These are phyloP conservation scores for Melanostoma mellinum DNA, from an alignment of 2,888 invertebrate genomes.

Conservation along the genomic window DNA sequence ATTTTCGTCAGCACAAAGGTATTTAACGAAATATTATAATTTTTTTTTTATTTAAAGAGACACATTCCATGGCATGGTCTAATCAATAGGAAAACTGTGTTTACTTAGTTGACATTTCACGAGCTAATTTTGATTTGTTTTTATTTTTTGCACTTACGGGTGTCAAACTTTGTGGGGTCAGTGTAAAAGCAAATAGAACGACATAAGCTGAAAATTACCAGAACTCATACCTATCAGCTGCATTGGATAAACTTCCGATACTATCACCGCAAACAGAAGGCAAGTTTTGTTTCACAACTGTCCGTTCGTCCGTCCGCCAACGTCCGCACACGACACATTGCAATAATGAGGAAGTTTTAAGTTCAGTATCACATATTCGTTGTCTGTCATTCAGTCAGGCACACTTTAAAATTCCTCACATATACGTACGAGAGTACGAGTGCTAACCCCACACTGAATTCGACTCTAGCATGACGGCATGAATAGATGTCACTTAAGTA, in stretches of 20 bases:
- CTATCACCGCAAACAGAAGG: conserved; percentile 52
- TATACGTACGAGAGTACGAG: background rate
- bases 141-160: background rate
- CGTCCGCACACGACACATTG: conserved; percentile 57
- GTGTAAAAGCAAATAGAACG: conserved; percentile 54
- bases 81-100: too few relatives aligned
- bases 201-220: conserved; percentile 59
- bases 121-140: background rate
- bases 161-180: conserved; percentile 13
- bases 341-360: conserved; percentile 72
- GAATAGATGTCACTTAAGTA: conserved; percentile 72
- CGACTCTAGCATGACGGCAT: conserved; percentile 64
- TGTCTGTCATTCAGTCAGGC: conserved; percentile 53
- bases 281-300: conserved; percentile 56
- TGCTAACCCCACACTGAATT: conserved; percentile 47
- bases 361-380: conserved; percentile 43
- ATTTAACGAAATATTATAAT: too few relatives aligned
- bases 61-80: too few relatives aligned
- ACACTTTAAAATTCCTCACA: conserved; percentile 57
- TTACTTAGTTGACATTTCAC: too few relatives aligned
- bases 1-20: too few relatives aligned
- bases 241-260: conserved; percentile 72
- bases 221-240: conserved; percentile 70
- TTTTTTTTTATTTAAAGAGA: too few relatives aligned
- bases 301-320: conserved; percentile 17